These are phyloP conservation scores for Orthonychiurus folsomi DNA, from an alignment of 2,888 invertebrate genomes.

Conservation along the genomic window DNA sequence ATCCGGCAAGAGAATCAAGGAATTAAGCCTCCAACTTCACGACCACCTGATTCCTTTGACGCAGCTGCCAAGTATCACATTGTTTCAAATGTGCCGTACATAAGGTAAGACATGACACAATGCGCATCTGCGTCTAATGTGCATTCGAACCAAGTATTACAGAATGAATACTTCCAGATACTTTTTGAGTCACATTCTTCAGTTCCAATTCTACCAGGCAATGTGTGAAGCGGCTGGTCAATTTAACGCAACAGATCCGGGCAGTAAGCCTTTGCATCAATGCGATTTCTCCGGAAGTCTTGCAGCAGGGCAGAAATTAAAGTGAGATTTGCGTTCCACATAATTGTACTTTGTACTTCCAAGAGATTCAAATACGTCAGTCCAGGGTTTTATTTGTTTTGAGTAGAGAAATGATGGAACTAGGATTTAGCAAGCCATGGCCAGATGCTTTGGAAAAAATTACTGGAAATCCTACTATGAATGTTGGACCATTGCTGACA, in stretches of 20 bases:
- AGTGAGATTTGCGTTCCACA: no score
- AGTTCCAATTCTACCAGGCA: conserved; percentile 48
- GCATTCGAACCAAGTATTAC: no score
- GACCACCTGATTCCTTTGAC: conserved; percentile 42
- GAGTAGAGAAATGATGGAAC: conserved; percentile 44
- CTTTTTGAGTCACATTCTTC: conserved; percentile 46
- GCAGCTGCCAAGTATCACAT: conserved; percentile 45
- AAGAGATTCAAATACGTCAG: conserved; percentile 37
- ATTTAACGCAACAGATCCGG: conserved; percentile 29
- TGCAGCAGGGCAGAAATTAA: no score
- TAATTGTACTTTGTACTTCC: conserved; percentile 13
- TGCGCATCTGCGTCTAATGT: no score
- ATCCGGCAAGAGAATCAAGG: conserved; percentile 39
- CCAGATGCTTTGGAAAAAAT: conserved; percentile 18
- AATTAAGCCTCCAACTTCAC: conserved; percentile 32
- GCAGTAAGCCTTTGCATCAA: conserved; percentile 41
- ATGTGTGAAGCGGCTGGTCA: conserved; percentile 45
- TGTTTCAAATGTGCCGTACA: conserved; percentile 40
- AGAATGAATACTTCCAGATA: no score
- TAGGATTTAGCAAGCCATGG: conserved; percentile 42
- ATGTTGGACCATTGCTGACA: conserved; percentile 16
- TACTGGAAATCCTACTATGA: conserved; percentile 12
- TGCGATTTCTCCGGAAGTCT: conserved; percentile 46
- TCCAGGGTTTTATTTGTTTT: conserved; percentile 10
- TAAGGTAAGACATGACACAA: background rate